Base-by-base conservation (phyloP, 2,888 invertebrate species). In the Allophyes oxyacanthae region DNA sequence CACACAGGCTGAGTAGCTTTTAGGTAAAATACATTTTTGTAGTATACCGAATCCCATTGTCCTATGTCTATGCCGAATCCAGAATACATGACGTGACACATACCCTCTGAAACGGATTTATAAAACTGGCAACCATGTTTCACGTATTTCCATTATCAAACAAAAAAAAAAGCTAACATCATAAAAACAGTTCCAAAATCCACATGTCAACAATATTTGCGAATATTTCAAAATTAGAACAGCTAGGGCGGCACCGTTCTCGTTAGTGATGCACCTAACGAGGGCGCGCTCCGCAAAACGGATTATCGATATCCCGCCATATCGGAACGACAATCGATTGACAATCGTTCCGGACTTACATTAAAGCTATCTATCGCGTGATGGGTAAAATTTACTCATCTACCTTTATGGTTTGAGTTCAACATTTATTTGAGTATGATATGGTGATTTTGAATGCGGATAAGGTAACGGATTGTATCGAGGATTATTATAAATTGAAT, bases 231-330 rank as follows among this genome's bases (percentile, higher is more conserved):
- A 75, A 75, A 73, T 75, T 70, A 76, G 76, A 67, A 71, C 74
- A 48, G 63, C 61, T 71, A 74, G 64, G 60, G 62, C 45, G 64
- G 64, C 61, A 58, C 61, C 53, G 62, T 63, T 60, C 72, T 75
- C 77, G 75, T 77, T 76, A 77, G 69, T 70, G 72, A 76, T 77
- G 77, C 75, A 77, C 75, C 72, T 77, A 76, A 76, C 75, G 75
- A 76, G 77, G 65, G 61, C 75, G 63, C 77, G 74, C 76, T 58
- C 65, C 63, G 46, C 69, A 72, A 76, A 76, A 64, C 75, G 72
- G 77, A 75, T 76, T 75, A 77, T 74, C 77, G 77, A 75, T 77
- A 77, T 57, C 64, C 66, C 58, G 67, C 64, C 71, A 77, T 74
- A 72, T 72, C 72, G 52, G 55, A 69, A 49, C 70, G 77, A 70